Evolutionary conservation across 2,888 invertebrate genomes (phyloP).

Genomic region (Orchestes rusci): DNA sequence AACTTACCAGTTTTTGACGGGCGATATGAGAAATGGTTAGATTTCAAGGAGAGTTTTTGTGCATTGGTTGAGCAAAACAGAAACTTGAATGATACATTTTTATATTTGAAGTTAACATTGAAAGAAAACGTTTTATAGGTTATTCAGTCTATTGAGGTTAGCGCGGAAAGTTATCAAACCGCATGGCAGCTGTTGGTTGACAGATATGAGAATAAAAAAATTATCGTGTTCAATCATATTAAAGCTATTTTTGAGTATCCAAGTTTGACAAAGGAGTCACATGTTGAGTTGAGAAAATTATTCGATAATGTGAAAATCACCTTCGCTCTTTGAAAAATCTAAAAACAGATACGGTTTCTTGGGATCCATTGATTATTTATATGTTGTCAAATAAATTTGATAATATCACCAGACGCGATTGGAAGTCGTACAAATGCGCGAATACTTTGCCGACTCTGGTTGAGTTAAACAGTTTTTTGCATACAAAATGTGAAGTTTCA

Average conservation of each 20-base stretch:
- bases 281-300: background rate
- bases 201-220: background rate
- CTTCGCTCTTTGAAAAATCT: background rate
- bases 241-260: background rate
- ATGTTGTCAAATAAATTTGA: background rate
- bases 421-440: background rate
- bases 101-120: background rate
- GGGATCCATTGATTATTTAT: background rate
- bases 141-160: background rate
- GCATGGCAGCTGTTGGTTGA: background rate
- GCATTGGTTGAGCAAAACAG: no score
- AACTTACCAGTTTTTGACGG: no score
- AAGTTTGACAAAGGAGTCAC: background rate
- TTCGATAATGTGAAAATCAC: background rate
- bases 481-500: background rate
- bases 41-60: no score
- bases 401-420: background rate
- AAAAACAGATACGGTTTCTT: background rate
- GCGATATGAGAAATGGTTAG: no score
- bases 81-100: background rate
- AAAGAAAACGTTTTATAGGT: background rate
- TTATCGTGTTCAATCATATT: background rate
- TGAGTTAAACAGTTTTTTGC: background rate
- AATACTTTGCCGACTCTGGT: background rate
- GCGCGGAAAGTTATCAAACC: background rate